These are phyloP conservation scores for Drosophila monieri DNA, from an alignment of 2,888 invertebrate species.

Conservation along the genomic window DNA sequence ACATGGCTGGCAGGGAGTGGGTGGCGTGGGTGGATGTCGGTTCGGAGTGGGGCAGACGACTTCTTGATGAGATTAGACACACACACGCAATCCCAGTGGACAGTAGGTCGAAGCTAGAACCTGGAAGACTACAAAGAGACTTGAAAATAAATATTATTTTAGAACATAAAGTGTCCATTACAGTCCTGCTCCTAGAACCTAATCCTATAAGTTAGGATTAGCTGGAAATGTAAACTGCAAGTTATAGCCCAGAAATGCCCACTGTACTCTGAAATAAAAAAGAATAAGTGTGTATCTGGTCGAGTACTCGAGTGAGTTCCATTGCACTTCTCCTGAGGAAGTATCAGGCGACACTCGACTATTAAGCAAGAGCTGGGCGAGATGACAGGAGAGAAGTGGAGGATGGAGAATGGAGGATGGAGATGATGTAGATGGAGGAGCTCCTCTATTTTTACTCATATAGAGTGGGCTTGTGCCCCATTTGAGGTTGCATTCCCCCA, in stretches of 20 bases:
- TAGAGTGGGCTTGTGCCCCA: slow-evolving; percentile 55
- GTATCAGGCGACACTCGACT: slow-evolving; percentile 48
- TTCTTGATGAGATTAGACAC: slow-evolving; percentile 64
- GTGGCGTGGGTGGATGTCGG: slow-evolving; percentile 14
- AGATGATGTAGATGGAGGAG: slow-evolving; percentile 4
- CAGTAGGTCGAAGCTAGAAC: background rate
- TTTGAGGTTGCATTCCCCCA: slow-evolving; percentile 7
- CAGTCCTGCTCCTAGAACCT: background rate
- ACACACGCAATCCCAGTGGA: slow-evolving; percentile 42
- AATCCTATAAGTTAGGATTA: background rate
- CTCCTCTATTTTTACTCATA: slow-evolving; percentile 46
- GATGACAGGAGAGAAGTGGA: slow-evolving; percentile 2
- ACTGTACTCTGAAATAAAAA: slow-evolving; percentile 21
- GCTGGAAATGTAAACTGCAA: background rate
- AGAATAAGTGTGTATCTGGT: slow-evolving; percentile 1
- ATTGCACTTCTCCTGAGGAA: slow-evolving; percentile 30
- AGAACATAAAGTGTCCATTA: background rate
- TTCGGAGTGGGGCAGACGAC: slow-evolving; percentile 40
- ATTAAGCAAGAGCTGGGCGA: slow-evolving; percentile 37
- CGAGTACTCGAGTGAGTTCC: slow-evolving; percentile 25
- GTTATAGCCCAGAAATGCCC: slow-evolving; percentile 1
- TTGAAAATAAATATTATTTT: background rate
- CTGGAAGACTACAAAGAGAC: background rate
- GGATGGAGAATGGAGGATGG: slow-evolving; percentile 7
- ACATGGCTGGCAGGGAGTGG: background rate